These are phyloP conservation scores for Drosophila maculinotata DNA, from an alignment of 2,888 invertebrate species.

Conservation along the genomic window DNA sequence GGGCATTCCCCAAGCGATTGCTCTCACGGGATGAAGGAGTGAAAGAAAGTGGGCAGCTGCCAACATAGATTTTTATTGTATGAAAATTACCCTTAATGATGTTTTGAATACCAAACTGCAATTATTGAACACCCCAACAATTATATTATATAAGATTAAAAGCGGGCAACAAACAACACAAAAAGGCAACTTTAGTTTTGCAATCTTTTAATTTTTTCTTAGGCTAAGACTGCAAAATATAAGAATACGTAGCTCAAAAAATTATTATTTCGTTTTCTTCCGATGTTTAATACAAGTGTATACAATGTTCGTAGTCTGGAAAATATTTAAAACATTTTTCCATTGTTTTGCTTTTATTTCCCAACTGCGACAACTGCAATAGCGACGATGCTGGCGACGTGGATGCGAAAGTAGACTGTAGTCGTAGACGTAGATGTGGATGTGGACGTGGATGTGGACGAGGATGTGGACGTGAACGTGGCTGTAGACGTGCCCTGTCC, in stretches of 20 bases:
- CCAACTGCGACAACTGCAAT: constrained; percentile 49
- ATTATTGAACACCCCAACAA: too few species aligned
- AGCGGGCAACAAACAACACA: too few species aligned
- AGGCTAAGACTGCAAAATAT: too few species aligned
- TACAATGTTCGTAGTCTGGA: constrained; percentile 2
- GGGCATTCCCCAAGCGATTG: not conserved
- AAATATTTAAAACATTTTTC: not conserved
- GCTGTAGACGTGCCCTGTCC: constrained; percentile 62
- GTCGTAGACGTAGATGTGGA: not conserved
- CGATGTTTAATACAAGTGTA: not conserved
- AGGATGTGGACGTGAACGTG: constrained; percentile 24
- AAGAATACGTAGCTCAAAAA: too few species aligned
- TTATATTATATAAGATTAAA: too few species aligned
- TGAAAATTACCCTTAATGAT: too few species aligned
- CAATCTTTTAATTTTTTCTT: too few species aligned
- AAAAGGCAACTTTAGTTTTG: too few species aligned
- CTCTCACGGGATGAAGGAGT: not conserved
- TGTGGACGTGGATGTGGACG: not conserved
- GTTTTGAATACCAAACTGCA: too few species aligned
- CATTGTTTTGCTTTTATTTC: constrained; percentile 45
- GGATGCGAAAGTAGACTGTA: constrained; percentile 22
- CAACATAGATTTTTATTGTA: not conserved
- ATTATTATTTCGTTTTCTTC: too few species aligned
- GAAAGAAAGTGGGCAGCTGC: not conserved
- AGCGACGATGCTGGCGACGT: constrained; percentile 25